These are phyloP conservation scores for Cyphomyrus discorhynchus DNA, from an alignment of 2,113 vertebrate species.

Conservation along the genomic window DNA sequence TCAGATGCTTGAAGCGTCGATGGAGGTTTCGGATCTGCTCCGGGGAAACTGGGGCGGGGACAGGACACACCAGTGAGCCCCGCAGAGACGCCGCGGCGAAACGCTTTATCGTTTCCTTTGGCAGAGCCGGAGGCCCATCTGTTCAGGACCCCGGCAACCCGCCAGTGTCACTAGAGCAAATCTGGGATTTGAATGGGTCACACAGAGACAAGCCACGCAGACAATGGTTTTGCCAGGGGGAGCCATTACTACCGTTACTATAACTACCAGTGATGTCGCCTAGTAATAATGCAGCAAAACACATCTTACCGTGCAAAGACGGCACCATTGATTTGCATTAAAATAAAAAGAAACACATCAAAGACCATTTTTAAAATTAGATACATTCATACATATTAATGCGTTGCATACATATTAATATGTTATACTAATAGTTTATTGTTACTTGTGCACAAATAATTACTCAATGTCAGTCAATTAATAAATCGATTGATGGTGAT, in stretches of 20 bases:
- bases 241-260: neutral
- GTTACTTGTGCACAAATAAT: neutral
- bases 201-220: neutral
- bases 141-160: neutral
- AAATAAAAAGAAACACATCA: neutral
- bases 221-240: neutral
- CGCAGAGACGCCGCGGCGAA: neutral
- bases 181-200: neutral
- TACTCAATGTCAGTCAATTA: neutral
- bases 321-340: neutral
- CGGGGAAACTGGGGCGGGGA: constrained; percentile 63
- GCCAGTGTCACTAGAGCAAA: neutral
- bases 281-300: neutral
- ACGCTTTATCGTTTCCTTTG: neutral
- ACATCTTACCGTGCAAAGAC: neutral
- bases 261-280: neutral
- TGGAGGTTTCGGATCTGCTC: constrained; percentile 83
- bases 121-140: neutral
- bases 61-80: neutral
- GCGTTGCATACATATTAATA: neutral
- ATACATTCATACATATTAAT: neutral
- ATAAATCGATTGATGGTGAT: neutral
- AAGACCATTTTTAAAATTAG: neutral
- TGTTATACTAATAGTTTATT: neutral
- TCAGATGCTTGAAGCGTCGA: constrained; percentile 75